Base-by-base conservation (phyloP, 2,113 vertebrate species). In the Spilogale gracilis region DNA sequence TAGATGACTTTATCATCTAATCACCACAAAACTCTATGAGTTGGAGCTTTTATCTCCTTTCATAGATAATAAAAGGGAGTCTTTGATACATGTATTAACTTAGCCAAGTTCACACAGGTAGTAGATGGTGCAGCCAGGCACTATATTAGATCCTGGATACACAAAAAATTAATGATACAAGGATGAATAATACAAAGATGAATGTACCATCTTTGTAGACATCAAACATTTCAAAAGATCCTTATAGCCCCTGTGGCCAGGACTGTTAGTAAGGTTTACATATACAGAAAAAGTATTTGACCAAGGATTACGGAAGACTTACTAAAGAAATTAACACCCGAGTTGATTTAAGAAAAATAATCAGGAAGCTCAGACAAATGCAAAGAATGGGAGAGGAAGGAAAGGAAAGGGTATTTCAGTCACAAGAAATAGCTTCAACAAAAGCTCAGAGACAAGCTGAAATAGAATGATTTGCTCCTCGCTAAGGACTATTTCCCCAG, bases 51-150 rank as follows among this genome's bases (percentile, higher is more conserved):
- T 92, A 84, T 96, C 95, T 96, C 58, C 48, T 81, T 93, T 83
- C 61, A 65, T 6, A 94, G 92, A 96, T 96, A 97, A 97, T 32
- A 58, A 96, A 97, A 95, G 54, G 79, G 86, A 83, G 52, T 94
- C 13, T 89, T 69, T 20, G 61, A 83, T 79, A 90, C 20, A 88
- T 73, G 83, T 38, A 58, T 82, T 91, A 94, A 84, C 30, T 93
- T 93, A 58, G 50, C 16, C 13, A 74, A 87, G 45, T 74, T 91
- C 79, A 74, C 60, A 71, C 50, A 96, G 63, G 85, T 94, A 63
- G 69, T 54, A 94, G 61, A 86, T 87, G 65, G 89, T 89, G 17
- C 92, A 78, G 63, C 83, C 95, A 97, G 89, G 61, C 50, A 83
- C 86, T 91, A n/a, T n/a, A n/a, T 71, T 87, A 80, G 78, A 63